Evolutionary conservation across 2,888 invertebrate species (phyloP), one percentile per base, ranked within the genome.

Genomic region (Drosophila affinis): DNA sequence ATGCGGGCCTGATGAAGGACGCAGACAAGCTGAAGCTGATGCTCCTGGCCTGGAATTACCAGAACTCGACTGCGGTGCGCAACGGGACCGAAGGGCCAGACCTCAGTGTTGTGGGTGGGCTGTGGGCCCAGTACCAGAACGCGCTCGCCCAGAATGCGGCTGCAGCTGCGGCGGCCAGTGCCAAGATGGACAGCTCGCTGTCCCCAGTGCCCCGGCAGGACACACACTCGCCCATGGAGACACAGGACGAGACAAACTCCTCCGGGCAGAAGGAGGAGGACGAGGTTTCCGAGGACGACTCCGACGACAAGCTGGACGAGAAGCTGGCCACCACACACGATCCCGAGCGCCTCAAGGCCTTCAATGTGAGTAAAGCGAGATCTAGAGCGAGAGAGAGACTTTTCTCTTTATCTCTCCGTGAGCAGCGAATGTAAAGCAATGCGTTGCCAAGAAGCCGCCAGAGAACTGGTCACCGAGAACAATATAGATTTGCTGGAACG

Each of bases 291-390:
- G 97, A 97, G 91, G 98, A 97, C 91, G 98, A 98, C 91, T 97
- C 96, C 62, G 98, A 98, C 91, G 98, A 98, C 90, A 95, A 97
- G 89, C 95, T 98, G 76, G 97, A 98, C 90, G 96, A 97, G 56
- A 96, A 97, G 79, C 67, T 90, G 77, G 79, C 90, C 62, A 86
- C 89, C n/a, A 93, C 95, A 69, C 96, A 97, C 84, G 98, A 98
- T 92, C 98, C 98, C 0, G 98, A 98, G 93, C 94, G 98, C 91
- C 95, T 98, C 78, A 98, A 98, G 93, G 98, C 98, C 76, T 98
- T 98, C 92, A 98, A 98, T 93, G 98, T 98, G 93, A 95, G 96
- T 93, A 62, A 67, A 74, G 78, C 63, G 65, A 75, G 63, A 63
- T 12, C 48, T 48, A 70, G 74, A 52, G 68, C n/a, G 61, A 39